phyloP scores from a whole-genome alignment of 2,888 invertebrate genomes.

The Leptopilina myrica region DNA sequence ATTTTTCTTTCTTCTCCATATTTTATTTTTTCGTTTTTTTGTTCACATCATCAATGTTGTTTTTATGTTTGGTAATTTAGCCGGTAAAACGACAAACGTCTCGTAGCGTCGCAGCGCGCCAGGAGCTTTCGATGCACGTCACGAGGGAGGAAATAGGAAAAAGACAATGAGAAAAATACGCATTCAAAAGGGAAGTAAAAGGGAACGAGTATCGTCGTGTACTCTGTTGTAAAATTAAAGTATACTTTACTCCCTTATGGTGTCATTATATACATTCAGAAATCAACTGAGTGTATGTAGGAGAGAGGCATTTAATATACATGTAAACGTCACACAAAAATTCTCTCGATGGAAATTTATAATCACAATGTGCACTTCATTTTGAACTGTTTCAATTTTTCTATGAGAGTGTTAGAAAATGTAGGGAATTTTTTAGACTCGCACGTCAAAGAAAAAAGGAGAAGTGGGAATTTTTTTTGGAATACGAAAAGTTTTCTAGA shows the following conservation, averaged over 20 bases:
- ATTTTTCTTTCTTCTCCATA: no score
- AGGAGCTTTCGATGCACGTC: constrained; percentile 47
- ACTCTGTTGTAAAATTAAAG: constrained; percentile 47
- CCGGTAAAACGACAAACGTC: constrained; percentile 38
- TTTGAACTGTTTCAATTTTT: no score
- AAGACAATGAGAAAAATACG: constrained; percentile 46
- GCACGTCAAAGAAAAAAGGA: no score
- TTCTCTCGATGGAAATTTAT: no score
- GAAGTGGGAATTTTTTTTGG: no score
- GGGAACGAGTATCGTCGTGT: constrained; percentile 52
- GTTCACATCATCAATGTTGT: constrained; percentile 22
- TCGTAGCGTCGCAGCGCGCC: constrained; percentile 53
- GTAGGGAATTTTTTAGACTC: no score
- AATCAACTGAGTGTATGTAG: no score
- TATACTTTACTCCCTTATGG: background rate
- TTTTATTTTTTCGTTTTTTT: background rate
- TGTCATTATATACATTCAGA: background rate
- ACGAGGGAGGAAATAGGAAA: constrained; percentile 52
- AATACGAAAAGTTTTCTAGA: no score
- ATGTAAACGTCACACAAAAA: no score
- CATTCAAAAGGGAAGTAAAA: constrained; percentile 49
- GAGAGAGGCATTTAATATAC: no score
- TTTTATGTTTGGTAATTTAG: background rate
- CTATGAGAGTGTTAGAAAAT: no score
- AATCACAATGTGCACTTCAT: no score